Conservation (phyloP, 1,140 invertebrate genomes). For the Atta texana region DNA sequence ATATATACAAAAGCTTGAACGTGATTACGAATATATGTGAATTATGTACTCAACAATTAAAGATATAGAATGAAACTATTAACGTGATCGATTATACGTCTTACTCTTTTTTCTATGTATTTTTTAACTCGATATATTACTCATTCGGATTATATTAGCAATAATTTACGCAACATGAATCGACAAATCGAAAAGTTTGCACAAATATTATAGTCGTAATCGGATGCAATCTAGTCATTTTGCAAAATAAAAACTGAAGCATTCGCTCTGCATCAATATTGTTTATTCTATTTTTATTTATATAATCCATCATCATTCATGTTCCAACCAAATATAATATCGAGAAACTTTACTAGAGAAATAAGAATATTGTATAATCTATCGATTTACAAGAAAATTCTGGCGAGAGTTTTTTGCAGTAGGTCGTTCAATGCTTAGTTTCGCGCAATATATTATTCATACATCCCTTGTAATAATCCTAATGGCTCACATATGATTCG, state of each 20-base stretch:
- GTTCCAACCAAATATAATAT: background rate
- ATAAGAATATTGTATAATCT: conserved; percentile 10
- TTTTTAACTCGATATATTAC: background rate
- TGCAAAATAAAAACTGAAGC: background rate
- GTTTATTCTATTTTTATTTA: conserved; percentile 21
- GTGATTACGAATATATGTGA: background rate
- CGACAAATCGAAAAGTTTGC: background rate
- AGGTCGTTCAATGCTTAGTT: background rate
- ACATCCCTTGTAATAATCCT: conserved; percentile 47
- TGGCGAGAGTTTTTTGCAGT: background rate
- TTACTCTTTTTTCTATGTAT: background rate
- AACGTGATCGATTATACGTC: background rate
- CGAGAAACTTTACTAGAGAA: conserved; percentile 11
- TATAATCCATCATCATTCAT: conserved; percentile 39
- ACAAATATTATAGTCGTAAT: conserved; percentile 6
- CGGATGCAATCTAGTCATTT: background rate
- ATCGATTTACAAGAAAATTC: background rate
- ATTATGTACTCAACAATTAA: conserved; percentile 2
- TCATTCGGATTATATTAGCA: background rate
- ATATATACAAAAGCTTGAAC: background rate
- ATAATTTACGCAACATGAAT: background rate
- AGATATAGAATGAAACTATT: background rate
- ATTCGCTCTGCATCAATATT: background rate
- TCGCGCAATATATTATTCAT: conserved; percentile 24
- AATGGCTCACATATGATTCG: conserved; percentile 38